These are phyloP conservation scores for Ctenomys sociabilis DNA, from an alignment of 2,113 vertebrate genomes.

Conservation along the genomic window DNA sequence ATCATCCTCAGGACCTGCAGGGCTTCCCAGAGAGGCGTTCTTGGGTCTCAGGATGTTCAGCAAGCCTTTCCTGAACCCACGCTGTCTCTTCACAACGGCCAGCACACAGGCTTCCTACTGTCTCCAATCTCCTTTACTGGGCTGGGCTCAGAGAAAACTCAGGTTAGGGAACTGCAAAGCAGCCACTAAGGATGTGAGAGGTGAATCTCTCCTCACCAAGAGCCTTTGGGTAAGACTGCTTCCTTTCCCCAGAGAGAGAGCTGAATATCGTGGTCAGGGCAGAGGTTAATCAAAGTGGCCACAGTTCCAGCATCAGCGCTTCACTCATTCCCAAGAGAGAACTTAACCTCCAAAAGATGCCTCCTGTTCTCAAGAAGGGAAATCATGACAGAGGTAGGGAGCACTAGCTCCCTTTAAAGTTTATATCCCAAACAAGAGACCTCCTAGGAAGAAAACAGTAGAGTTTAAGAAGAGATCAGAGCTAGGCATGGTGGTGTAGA, in stretches of 20 bases:
- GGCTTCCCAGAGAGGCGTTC: neutral
- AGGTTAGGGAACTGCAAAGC: neutral
- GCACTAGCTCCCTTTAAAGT: neutral
- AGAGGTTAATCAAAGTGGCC: neutral
- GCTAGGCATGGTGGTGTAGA: no score
- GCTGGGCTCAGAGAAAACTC: neutral
- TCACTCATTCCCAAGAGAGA: neutral
- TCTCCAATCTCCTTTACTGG: neutral
- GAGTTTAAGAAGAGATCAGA: neutral
- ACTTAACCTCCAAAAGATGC: neutral
- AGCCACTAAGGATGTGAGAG: neutral
- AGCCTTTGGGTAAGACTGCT: neutral
- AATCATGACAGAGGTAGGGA: neutral
- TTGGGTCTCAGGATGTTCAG: neutral
- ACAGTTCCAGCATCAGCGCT: neutral
- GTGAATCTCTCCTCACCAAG: neutral
- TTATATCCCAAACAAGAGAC: neutral
- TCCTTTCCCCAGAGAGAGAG: neutral
- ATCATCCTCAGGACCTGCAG: neutral
- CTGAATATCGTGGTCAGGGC: neutral
- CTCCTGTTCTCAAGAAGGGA: neutral
- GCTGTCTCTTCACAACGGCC: neutral
- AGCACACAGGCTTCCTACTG: neutral
- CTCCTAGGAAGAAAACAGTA: neutral
- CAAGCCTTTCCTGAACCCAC: neutral